These are phyloP conservation scores for Phragmatobia fuliginosa DNA, from an alignment of 2,888 invertebrate genomes.

Conservation along the genomic window DNA sequence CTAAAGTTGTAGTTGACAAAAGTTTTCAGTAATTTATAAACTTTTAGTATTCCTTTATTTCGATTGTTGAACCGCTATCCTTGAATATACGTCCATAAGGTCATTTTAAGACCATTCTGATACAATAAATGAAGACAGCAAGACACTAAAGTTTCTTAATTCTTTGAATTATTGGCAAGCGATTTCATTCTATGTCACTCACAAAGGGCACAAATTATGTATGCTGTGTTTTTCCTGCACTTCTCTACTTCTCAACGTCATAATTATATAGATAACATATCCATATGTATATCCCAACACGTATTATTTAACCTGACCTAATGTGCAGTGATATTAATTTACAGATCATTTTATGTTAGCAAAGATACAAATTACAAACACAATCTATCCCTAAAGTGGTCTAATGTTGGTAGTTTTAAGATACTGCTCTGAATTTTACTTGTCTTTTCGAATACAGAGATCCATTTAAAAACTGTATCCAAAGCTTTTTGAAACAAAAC, in stretches of 20 bases:
- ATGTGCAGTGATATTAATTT: neutral
- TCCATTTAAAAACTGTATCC: neutral
- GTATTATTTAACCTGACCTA: neutral
- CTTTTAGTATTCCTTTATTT: neutral
- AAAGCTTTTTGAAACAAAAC: conserved; percentile 5
- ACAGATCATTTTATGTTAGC: neutral
- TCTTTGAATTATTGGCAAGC: neutral
- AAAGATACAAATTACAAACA: neutral
- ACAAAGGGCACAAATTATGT: neutral
- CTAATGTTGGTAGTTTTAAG: too few species aligned
- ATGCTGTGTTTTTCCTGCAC: neutral
- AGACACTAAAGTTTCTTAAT: neutral
- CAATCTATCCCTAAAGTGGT: neutral
- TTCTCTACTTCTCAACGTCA: neutral
- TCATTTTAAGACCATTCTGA: neutral
- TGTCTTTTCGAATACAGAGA: neutral
- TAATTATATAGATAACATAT: neutral
- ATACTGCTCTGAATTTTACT: neutral
- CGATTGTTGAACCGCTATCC: neutral
- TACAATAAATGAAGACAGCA: neutral
- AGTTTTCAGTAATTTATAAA: neutral
- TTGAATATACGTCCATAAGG: neutral
- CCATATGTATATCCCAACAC: neutral
- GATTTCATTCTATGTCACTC: neutral
- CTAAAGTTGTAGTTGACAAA: neutral